Base-by-base conservation (phyloP, 2,797 vertebrate species). In the Cyclopterus lumpus region DNA sequence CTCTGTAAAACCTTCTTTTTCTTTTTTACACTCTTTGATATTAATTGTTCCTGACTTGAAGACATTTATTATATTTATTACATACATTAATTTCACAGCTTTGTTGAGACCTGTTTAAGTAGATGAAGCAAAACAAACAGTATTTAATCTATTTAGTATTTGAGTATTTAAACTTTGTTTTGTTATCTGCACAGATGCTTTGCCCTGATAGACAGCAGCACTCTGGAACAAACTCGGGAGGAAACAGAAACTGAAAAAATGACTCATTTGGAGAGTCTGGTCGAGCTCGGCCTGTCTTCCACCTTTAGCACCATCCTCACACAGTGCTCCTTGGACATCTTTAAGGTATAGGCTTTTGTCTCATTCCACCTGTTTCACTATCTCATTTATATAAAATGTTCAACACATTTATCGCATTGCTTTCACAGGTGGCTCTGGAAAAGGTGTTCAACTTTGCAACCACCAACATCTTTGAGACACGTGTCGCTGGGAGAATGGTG, bases 211-310 rank as follows among this genome's bases (percentile, higher is more conserved):
- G 98, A 99, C 91, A 99, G 96, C 92, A 99, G 98, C 89, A 97
- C 97, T 3, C 89, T 98, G 85, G 98, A 99, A 79, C 98, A 99
- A 93, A 99, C 98, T 1, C 95, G 97, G 69, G 98, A 98, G 81
- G 98, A 99, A 93, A 98, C 96, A 0, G 98, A 99, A 94, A 99
- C 97, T 0, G 98, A 99, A 90, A 99, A 99, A 91, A 98, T 99
- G 98, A 99, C 98, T 87, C 97, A 99, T 74, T 88, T 99, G 71
- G 98, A 99, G 93, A 99, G 96, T 93, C 92, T 99, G 73, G 97
- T 99, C 4, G 98, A 99, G 83, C 92, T 99, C 5, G 98, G 98
- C 58, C 92, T 99, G 42, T 99, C 98, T 71, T 99, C 98, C 53
- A 99, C 98, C 1, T 99, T 99, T 80, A 99, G 96, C 93, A 99